A percentile compares a stretch with the other conserved stretches of the same genome.
Evolutionary conservation across 2,113 vertebrate species (phyloP).

Genomic region (Hemiscyllium ocellatum): DNA sequence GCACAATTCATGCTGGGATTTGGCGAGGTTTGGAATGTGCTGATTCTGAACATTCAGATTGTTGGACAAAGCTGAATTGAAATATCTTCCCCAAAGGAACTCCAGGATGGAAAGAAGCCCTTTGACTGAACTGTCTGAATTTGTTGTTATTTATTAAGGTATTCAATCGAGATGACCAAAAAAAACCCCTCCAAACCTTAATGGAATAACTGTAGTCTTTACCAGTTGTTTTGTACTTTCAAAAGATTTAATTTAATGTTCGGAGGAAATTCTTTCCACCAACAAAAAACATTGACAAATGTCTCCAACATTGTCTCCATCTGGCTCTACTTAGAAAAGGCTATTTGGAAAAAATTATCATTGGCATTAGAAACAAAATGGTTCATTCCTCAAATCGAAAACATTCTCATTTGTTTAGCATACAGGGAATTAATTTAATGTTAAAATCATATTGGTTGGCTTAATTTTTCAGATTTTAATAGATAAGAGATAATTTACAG

Average conservation of each 20-base stretch:
- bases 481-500: background rate
- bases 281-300: background rate
- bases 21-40: background rate
- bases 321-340: background rate
- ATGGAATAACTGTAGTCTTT: background rate
- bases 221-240: background rate
- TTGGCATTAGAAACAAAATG: background rate
- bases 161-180: background rate
- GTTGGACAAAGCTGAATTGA: background rate
- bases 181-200: background rate
- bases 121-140: background rate
- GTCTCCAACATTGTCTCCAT: background rate
- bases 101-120: background rate
- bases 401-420: background rate
- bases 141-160: background rate
- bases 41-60: background rate
- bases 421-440: background rate
- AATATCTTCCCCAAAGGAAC: background rate
- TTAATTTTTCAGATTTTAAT: background rate
- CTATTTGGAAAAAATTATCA: background rate
- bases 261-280: background rate
- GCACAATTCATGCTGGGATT: background rate
- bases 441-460: background rate
- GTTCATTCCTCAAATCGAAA: background rate
- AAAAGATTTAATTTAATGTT: constrained; percentile 1